phyloP scores from a whole-genome alignment of 92 coral and sea anemone genomes.

The Zoanthus solanderi region DNA sequence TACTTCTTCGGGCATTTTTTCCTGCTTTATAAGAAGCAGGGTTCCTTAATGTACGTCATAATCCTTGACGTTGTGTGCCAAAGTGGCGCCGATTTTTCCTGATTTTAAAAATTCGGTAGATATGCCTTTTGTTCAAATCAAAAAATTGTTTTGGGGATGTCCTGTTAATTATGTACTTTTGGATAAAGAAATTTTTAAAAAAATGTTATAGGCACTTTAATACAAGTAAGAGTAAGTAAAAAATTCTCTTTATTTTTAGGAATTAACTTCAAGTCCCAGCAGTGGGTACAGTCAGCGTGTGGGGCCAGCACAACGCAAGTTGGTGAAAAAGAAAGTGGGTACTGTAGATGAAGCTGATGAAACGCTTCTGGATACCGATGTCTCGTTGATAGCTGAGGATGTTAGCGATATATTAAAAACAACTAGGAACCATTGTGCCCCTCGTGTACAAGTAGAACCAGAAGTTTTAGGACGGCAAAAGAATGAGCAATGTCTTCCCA shows the following conservation, averaged over 20 bases:
- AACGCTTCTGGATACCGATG: neutral
- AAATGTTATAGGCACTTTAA: neutral
- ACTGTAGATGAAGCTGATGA: neutral
- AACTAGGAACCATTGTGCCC: neutral
- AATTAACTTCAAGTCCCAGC: conserved; percentile 22
- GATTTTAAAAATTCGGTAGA: too few species aligned
- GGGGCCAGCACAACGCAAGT: neutral
- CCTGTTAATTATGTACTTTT: too few species aligned
- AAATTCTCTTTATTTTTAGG: neutral
- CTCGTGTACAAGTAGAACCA: neutral
- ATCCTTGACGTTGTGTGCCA: too few species aligned
- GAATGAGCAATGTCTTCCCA: neutral
- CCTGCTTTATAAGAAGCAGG: too few species aligned
- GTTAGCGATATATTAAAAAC: neutral
- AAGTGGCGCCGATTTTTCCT: too few species aligned
- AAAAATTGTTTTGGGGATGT: too few species aligned
- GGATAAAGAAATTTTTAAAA: too few species aligned
- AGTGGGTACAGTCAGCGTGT: conserved; percentile 18
- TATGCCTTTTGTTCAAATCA: too few species aligned
- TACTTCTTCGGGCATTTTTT: too few species aligned
- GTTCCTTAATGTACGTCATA: too few species aligned
- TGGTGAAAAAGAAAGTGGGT: neutral
- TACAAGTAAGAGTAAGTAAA: neutral
- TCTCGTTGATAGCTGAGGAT: neutral
- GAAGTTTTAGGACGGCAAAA: neutral